These are phyloP conservation scores for Rotaria sp. DNA, from an alignment of 2,888 invertebrate species.

Conservation along the genomic window DNA sequence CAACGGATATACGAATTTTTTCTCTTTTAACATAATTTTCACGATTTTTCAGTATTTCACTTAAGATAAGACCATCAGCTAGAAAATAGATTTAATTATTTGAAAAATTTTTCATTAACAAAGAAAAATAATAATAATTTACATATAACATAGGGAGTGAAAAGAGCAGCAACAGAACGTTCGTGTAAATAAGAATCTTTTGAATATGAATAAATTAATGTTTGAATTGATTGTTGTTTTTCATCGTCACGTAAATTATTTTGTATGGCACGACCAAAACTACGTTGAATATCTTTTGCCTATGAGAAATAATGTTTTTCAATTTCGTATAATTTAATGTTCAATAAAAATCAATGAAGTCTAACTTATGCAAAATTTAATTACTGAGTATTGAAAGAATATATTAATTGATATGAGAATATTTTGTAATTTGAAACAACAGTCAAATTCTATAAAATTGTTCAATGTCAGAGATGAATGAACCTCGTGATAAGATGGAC, in stretches of 20 bases:
- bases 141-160: slow-evolving; percentile 1
- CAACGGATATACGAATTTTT: slow-evolving; percentile 70
- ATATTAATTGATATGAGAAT: too few species aligned
- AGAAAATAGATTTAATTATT: background rate
- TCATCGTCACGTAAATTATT: slow-evolving; percentile 88
- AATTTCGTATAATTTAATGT: too few species aligned
- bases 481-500: too few species aligned
- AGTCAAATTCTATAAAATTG: too few species aligned
- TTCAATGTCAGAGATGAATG: too few species aligned
- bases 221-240: slow-evolving; percentile 65
- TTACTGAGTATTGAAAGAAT: too few species aligned
- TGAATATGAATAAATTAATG: slow-evolving; percentile 30
- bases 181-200: slow-evolving; percentile 30
- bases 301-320: background rate
- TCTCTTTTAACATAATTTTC: slow-evolving; percentile 47
- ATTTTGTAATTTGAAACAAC: too few species aligned
- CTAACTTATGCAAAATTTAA: too few species aligned
- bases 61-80: slow-evolving; percentile 47
- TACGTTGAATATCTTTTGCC: slow-evolving; percentile 89
- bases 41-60: slow-evolving; percentile 46
- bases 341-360: too few species aligned
- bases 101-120: background rate
- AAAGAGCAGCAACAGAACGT: background rate
- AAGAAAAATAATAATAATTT: background rate
- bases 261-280: slow-evolving; percentile 93